phyloP scores from a whole-genome alignment of 2,113 vertebrate genomes.

The human (Homo sapiens) region GRCh38 chr17:66893501-66894000 shows the following conservation, averaged over 20 bases:
- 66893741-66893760: neutral
- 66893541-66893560: neutral
- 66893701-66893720: neutral
- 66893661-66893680: neutral
- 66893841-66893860: neutral
- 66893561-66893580: neutral
- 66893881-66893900: neutral
- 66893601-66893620: neutral
- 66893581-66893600: neutral
- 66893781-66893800: neutral
- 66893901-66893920: neutral
- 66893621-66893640: accelerated
- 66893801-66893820: neutral
- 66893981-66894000: neutral
- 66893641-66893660: neutral
- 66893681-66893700: neutral
- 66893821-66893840: neutral
- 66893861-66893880: neutral
- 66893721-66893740: neutral
- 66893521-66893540: neutral
- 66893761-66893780: neutral
- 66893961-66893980: neutral
- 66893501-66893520: accelerated
- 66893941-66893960: neutral
- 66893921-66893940: neutral